Conservation (phyloP, 2,113 vertebrate species). For the Antidorcas marsupialis region DNA sequence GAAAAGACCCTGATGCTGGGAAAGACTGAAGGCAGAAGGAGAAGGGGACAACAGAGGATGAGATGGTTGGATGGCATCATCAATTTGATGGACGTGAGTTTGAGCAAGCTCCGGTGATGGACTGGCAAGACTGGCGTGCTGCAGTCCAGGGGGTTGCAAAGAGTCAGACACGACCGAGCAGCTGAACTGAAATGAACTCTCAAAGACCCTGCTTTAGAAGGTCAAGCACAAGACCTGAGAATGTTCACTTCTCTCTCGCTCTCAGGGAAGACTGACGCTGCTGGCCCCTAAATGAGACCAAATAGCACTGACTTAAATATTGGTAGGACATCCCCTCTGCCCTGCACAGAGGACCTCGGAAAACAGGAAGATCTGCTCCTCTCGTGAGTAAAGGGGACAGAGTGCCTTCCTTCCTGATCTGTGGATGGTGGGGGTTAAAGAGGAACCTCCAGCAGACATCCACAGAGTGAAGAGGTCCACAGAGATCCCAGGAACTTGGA, state of each 20-base stretch:
- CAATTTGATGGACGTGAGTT: background rate
- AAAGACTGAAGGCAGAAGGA: background rate
- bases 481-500: background rate
- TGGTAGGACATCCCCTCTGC: background rate
- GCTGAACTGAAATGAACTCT: background rate
- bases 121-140: background rate
- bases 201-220: background rate
- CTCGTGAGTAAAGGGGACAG: background rate
- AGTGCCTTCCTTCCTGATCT: background rate
- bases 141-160: background rate
- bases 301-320: background rate
- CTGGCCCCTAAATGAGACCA: background rate
- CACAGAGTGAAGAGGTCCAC: background rate
- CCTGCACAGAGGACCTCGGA: accelerated
- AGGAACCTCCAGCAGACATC: background rate
- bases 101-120: background rate
- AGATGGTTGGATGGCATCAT: background rate
- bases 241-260: background rate
- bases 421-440: background rate
- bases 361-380: background rate
- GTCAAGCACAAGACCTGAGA: background rate
- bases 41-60: background rate
- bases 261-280: background rate
- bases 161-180: background rate
- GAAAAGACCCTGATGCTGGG: background rate